Evolutionary conservation across 37 sponge, comb jelly and placozoan genomes (phyloP), one percentile per base, ranked within the genome.

Genomic region (Theonella swinhoei): DNA sequence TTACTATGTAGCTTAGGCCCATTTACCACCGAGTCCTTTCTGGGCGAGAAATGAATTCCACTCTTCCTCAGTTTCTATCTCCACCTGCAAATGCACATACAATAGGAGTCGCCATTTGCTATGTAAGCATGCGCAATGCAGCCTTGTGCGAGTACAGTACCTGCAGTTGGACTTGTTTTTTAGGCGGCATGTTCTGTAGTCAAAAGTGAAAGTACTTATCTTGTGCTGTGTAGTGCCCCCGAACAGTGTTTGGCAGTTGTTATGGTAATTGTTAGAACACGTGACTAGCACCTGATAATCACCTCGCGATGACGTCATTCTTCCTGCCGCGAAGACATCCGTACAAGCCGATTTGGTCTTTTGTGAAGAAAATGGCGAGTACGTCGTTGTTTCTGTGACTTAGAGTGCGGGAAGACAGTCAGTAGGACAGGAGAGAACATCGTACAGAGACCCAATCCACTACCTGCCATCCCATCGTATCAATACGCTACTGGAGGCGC

Each of bases 131-230:
- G 28, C 31, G 22, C 3, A 42, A 1, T 3, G 22, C 25, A 38
- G 1, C 1, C 2, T 73, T 59, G 9, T 35, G 59, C 2, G 23
- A 8, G 9, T 39, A 22, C 20, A 80, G 42, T 80, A 91, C 95
- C 75, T 95, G 95, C 35, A 91, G 61, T 43, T 91, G 93, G 2
- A 79, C 42, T 60, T 95, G 95, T 66, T 84, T 93, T 77, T 95
- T 95, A 35, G 90, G 86, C 54, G 95, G 95, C 95, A 95, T 95
- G 41, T 47, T 39, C 34, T 54, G 11, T 39, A 17, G 28, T 7
- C 31, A 24, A n/a, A n/a, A n/a, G n/a, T n/a, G n/a, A n/a, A 14
- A 14, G 14, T 59, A 14, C 20, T 59, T 59, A 20, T 59, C 19
- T n/a, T n/a, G n/a, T n/a, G n/a, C n/a, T n/a, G n/a, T n/a, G n/a